These are phyloP conservation scores for Drosophila mettleri DNA, from an alignment of 2,888 invertebrate species.

Conservation along the genomic window DNA sequence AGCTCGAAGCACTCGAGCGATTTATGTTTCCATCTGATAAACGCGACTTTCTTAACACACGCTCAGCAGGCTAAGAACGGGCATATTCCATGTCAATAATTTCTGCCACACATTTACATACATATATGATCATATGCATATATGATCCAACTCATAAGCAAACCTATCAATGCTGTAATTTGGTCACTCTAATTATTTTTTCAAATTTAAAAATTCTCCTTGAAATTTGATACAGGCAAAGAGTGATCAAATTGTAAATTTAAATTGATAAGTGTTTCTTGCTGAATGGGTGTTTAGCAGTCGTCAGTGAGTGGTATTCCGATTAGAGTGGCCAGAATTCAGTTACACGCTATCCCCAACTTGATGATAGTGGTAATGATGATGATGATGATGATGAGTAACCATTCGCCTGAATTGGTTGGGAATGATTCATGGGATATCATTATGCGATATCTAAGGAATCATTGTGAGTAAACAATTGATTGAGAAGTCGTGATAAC, in stretches of 20 bases:
- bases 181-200: no score
- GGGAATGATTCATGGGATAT: neutral
- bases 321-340: neutral
- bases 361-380: neutral
- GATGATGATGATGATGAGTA: neutral
- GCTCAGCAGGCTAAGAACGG: neutral
- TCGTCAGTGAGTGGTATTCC: constrained; percentile 1
- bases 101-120: no score
- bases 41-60: neutral
- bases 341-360: neutral
- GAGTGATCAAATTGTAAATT: neutral
- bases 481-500: no score
- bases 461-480: constrained; percentile 1
- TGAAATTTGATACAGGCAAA: no score
- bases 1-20: constrained; percentile 16
- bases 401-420: neutral
- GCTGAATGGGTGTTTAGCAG: neutral
- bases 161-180: no score
- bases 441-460: neutral
- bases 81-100: no score
- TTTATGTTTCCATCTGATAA: neutral
- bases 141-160: no score
- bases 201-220: no score
- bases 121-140: no score
- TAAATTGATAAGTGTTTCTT: neutral